A percentile compares a stretch with the other conserved stretches of the same genome.
These are phyloP conservation scores for Psittacula echo DNA, from an alignment of 2,797 vertebrate species.

Conservation along the genomic window DNA sequence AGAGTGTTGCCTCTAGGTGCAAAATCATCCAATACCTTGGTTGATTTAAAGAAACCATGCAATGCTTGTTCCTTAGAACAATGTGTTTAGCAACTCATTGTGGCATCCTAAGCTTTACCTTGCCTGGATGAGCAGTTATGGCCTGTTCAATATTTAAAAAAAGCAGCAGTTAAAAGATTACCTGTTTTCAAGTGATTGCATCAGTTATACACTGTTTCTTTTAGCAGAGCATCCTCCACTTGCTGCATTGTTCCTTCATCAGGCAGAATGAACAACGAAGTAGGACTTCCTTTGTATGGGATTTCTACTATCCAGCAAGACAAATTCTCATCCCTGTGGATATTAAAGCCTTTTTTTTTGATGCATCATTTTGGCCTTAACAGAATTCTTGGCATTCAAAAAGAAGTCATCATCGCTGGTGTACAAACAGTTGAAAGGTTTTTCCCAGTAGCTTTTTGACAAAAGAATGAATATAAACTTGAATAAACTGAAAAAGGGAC, in stretches of 20 bases:
- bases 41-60: neutral
- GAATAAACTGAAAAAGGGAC: neutral
- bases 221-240: conserved; percentile 79
- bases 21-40: neutral
- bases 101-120: neutral
- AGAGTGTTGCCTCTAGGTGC: neutral
- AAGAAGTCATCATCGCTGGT: conserved; percentile 71
- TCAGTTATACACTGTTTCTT: conserved; percentile 76
- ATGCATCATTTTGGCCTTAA: conserved; percentile 88
- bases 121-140: neutral
- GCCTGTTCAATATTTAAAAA: neutral
- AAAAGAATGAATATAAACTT: neutral
- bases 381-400: conserved; percentile 73
- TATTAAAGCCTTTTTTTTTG: neutral
- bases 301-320: conserved; percentile 79
- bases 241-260: conserved; percentile 79
- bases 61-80: neutral
- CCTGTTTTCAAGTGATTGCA: neutral
- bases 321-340: conserved; percentile 77
- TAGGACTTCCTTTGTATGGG: conserved; percentile 75
- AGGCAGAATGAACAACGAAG: conserved; percentile 83
- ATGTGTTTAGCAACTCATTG: neutral
- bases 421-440: neutral
- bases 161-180: neutral
- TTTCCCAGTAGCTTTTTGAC: conserved; percentile 68